Percentiles rank a stretch among this genome's conserved stretches.
Conservation (phyloP, 30 jellyfish, hydroid and myxozoan genomes). For the Rhopilema esculentum region DNA sequence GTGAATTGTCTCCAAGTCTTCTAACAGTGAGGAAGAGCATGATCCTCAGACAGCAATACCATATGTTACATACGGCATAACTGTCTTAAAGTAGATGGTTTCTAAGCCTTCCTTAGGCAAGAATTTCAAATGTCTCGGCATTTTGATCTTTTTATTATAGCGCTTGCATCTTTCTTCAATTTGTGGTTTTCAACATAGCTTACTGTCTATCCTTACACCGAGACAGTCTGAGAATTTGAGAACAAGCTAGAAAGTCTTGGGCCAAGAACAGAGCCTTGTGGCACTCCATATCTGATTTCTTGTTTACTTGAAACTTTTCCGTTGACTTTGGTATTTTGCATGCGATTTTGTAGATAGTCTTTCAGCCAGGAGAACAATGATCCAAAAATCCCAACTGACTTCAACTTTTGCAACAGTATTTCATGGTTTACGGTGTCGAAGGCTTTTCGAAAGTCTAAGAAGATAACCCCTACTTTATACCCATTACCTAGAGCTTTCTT, state of each 20-base stretch:
- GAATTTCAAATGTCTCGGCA: too few species aligned
- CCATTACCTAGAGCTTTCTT: conserved; percentile 1
- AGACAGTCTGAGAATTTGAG: too few species aligned
- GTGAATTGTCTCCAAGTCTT: too few species aligned
- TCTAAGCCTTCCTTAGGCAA: too few species aligned
- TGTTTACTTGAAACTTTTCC: conserved; percentile 6
- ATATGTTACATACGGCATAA: too few species aligned
- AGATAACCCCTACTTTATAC: not conserved
- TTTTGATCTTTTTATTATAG: too few species aligned
- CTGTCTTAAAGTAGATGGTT: too few species aligned
- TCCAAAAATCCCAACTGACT: not conserved
- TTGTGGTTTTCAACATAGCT: too few species aligned
- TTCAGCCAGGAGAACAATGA: not conserved
- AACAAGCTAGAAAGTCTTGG: conserved; percentile 32
- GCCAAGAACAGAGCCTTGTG: conserved; percentile 50
- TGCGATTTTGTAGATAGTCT: conserved; percentile 23
- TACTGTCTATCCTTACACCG: too few species aligned
- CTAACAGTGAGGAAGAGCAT: too few species aligned
- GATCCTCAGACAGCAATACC: too few species aligned
- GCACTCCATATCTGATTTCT: conserved; percentile 32
- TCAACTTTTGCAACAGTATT: conserved; percentile 5
- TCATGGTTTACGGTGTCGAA: conserved; percentile 31
- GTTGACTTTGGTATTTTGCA: conserved; percentile 22
- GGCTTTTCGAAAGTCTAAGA: conserved; percentile 19
- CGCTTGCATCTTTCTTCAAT: too few species aligned